phyloP scores from a whole-genome alignment of 2,113 vertebrate species.

The Alligator mississippiensis region DNA sequence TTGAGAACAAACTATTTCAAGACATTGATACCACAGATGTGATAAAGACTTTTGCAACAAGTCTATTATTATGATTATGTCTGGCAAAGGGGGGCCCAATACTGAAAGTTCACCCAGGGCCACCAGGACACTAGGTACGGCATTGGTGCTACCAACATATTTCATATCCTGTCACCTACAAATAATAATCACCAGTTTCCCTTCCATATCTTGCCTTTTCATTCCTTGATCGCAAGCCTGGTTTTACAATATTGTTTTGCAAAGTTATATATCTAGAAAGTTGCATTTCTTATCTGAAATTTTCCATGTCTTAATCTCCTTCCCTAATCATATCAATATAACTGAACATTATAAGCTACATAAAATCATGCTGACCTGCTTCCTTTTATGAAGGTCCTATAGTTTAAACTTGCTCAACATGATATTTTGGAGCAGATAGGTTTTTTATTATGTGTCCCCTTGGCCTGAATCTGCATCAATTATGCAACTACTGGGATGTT shows the following conservation, averaged over 20 bases:
- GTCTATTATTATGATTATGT: too few relatives aligned
- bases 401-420: conserved; percentile 47
- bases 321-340: background rate
- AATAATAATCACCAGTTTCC: conserved; percentile 23
- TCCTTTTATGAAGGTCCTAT: conserved; percentile 10
- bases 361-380: conserved; percentile 17
- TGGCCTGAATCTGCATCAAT: conserved; percentile 53
- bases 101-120: too few relatives aligned
- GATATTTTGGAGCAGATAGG: conserved; percentile 48
- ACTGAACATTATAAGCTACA: conserved; percentile 20
- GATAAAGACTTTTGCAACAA: too few relatives aligned
- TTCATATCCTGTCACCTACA: conserved; percentile 37
- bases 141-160: background rate
- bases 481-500: conserved; percentile 8
- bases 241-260: conserved; percentile 11
- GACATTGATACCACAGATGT: too few relatives aligned
- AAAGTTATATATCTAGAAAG: conserved; percentile 34
- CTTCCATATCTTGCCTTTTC: background rate
- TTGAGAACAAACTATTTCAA: too few relatives aligned
- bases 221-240: background rate
- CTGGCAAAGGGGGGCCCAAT: too few relatives aligned
- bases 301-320: conserved; percentile 41
- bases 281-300: conserved; percentile 61
- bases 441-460: conserved; percentile 34
- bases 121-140: too few relatives aligned